These are phyloP conservation scores for Clarias batrachus DNA, from an alignment of 2,113 vertebrate species.

Conservation along the genomic window DNA sequence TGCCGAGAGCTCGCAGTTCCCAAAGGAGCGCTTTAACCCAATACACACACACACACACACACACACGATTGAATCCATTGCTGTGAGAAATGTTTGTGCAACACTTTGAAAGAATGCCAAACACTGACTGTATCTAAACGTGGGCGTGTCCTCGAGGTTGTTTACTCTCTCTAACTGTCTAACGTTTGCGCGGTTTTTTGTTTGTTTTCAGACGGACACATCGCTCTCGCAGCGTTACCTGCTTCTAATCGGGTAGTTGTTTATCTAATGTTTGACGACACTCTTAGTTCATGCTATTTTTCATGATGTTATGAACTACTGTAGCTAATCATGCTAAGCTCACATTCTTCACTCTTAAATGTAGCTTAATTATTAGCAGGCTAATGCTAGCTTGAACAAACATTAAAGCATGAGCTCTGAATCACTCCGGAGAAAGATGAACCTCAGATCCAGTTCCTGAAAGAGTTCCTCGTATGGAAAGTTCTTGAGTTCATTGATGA, in stretches of 20 bases:
- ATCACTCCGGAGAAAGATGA: background rate
- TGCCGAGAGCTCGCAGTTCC: slow-evolving; percentile 12
- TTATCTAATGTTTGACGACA: background rate
- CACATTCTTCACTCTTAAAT: background rate
- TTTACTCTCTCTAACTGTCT: background rate
- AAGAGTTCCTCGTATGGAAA: background rate
- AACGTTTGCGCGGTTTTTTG: background rate
- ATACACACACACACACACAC: slow-evolving; percentile 16
- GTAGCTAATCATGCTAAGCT: background rate
- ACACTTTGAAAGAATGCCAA: background rate
- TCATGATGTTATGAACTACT: background rate
- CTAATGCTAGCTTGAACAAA: background rate
- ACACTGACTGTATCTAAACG: background rate
- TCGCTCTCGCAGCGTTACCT: background rate
- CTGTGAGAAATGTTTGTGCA: slow-evolving; percentile 14
- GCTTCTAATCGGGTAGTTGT: background rate
- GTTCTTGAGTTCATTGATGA: background rate
- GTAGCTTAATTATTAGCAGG: background rate
- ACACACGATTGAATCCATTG: background rate
- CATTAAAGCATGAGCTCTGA: background rate
- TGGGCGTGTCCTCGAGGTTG: background rate
- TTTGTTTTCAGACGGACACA: no score
- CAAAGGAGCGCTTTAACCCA: slow-evolving; percentile 27
- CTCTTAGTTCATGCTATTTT: background rate
- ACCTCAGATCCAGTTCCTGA: background rate